phyloP scores from a whole-genome alignment of 1,140 invertebrate genomes.

The Parasteatoda tepidariorum region DNA sequence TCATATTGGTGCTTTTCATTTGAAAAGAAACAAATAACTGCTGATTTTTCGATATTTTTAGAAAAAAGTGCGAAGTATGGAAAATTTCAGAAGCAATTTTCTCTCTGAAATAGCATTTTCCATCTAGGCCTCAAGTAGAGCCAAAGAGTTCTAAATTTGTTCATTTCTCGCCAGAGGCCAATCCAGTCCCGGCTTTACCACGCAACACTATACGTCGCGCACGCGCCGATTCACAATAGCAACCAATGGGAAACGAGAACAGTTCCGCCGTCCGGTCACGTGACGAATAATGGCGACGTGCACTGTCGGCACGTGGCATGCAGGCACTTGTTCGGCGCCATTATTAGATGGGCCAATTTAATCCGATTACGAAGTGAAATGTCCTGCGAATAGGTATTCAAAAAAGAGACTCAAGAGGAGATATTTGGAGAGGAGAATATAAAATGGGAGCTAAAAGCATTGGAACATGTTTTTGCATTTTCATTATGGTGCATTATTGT shows the following conservation, averaged over 20 bases:
- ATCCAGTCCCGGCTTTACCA: neutral
- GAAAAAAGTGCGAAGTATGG: too few species aligned
- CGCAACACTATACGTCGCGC: conserved; percentile 2
- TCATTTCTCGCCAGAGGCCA: conserved; percentile 19
- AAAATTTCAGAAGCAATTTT: neutral
- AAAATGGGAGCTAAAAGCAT: too few species aligned
- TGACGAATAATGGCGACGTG: conserved; percentile 33
- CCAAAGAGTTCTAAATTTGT: neutral
- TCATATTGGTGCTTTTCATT: too few species aligned
- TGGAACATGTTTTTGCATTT: too few species aligned
- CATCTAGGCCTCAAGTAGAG: neutral
- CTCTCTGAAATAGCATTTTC: neutral
- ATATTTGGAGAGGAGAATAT: too few species aligned
- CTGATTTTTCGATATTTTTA: too few species aligned
- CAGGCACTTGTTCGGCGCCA: conserved; percentile 47
- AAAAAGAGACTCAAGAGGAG: too few species aligned
- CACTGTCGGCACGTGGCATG: conserved; percentile 41
- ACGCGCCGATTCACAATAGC: conserved; percentile 9
- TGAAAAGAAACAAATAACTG: too few species aligned
- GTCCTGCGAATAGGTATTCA: conserved; percentile 50
- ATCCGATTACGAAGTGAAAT: conserved; percentile 50
- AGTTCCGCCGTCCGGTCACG: conserved; percentile 36
- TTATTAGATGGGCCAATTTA: conserved; percentile 56
- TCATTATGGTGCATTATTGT: too few species aligned
- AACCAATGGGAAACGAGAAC: conserved; percentile 48